These are phyloP conservation scores for Heterochromis multidens DNA, from an alignment of 2,113 vertebrate species.

Conservation along the genomic window DNA sequence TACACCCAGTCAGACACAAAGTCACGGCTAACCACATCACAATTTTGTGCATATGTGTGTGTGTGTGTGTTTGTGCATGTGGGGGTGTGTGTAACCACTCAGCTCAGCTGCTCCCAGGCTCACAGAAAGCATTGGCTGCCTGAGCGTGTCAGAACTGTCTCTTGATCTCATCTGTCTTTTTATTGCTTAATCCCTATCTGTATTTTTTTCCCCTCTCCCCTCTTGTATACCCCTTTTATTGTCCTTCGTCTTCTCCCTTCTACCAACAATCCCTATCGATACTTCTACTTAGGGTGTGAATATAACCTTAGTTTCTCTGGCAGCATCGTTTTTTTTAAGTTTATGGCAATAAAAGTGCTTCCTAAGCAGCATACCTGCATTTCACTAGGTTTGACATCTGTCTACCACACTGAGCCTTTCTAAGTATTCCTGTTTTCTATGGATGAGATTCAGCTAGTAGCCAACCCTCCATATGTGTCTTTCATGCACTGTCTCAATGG, in stretches of 20 bases:
- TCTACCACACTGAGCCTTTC: not conserved
- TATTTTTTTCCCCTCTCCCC: constrained; percentile 15
- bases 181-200: constrained; percentile 57
- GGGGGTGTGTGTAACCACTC: constrained; percentile 23
- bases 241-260: constrained; percentile 26
- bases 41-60: constrained; percentile 17
- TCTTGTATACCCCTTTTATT: not conserved
- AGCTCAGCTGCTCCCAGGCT: constrained; percentile 60
- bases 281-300: constrained; percentile 8
- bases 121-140: constrained; percentile 44
- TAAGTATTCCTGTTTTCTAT: not conserved
- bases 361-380: not conserved
- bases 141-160: constrained; percentile 56
- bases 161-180: constrained; percentile 67
- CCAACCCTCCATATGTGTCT: constrained; percentile 45
- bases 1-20: constrained; percentile 56
- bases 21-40: constrained; percentile 64
- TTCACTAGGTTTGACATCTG: constrained; percentile 2
- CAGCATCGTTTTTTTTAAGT: constrained; percentile 10
- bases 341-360: constrained; percentile 9
- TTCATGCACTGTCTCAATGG: constrained; percentile 18
- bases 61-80: not conserved
- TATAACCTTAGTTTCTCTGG: constrained; percentile 11
- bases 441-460: constrained; percentile 37
- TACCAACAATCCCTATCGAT: not conserved